Conservation (phyloP, 2,888 invertebrate genomes). For the Cataglyphis cursor region DNA sequence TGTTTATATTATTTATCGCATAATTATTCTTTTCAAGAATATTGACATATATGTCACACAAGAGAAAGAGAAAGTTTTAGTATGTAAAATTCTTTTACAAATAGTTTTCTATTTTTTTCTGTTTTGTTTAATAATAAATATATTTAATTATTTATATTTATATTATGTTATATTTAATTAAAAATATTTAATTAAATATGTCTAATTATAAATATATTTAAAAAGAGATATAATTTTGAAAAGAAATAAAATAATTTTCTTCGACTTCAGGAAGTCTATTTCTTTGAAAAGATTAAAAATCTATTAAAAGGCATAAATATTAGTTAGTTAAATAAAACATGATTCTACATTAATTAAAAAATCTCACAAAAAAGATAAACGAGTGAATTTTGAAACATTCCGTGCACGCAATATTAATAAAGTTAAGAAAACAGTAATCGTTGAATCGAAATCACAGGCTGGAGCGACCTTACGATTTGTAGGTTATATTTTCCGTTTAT, state of each 20-base stretch:
- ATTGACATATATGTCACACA: no score
- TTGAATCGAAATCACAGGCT: constrained; percentile 44
- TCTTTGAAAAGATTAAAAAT: not conserved
- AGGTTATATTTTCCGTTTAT: constrained; percentile 59
- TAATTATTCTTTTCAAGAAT: not conserved
- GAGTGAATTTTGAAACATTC: constrained; percentile 14
- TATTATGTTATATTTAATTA: no score
- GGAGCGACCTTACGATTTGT: constrained; percentile 53
- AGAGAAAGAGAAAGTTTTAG: no score
- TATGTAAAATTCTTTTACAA: no score
- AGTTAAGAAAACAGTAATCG: constrained; percentile 40
- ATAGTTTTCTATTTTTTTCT: no score
- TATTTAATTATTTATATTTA: no score
- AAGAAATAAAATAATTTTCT: no score
- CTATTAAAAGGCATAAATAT: not conserved
- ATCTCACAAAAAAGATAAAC: not conserved
- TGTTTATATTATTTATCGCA: not conserved
- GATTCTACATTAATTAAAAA: not conserved
- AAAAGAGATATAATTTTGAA: no score
- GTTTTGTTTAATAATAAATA: no score
- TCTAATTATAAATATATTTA: no score
- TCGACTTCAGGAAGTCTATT: no score
- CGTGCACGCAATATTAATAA: constrained; percentile 53
- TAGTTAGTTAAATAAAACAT: not conserved
- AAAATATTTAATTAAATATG: no score